Base-by-base conservation (phyloP, 2,888 invertebrate species). In the Dasypolia templi region DNA sequence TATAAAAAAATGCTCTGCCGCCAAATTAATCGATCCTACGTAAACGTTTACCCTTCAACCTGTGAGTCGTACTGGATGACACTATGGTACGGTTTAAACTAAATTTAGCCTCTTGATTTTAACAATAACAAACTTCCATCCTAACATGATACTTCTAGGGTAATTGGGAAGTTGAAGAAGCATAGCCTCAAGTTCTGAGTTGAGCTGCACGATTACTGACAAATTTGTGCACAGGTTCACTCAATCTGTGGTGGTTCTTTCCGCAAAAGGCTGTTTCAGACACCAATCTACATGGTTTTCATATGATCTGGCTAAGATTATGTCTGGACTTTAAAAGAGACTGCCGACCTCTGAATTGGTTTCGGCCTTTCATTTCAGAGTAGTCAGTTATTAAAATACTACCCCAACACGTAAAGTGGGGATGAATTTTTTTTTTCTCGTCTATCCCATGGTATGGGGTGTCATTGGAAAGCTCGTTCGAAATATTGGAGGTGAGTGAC, bases 1-100 rank as follows among this genome's bases (percentile, higher is more conserved):
- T 55, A 22, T 51, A 61, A 75, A 75, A 68, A 14, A 39, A n/a
- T n/a, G n/a, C n/a, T n/a, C n/a, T n/a, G n/a, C n/a, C 39, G 63
- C 14, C 5, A 55, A 74, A 62, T 39, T 75, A 63, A 46, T 39
- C 14, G 19, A 17, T 22, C 11, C 3, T 14, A 22, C 22, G 22
- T 44, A 62, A 56, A 29, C 32, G 26, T 32, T 46, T 9, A 6
- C 58, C 39, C 32, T 56, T 56, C 39, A 49, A 9, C 29, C 32
- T 55, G 42, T 22, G 51, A 68, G 53, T n/a, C 29, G n/a, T 49
- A 56, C 63, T 56, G 26, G 14, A 65, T 49, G 29, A 53, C 17
- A 46, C 46, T 46, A 46, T 39, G 29, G 26, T 19, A 49, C n/a
- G 46, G 14, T 32, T 49, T n/a, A 11, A 58, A 26, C 19, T 32